Percentiles rank a stretch among this genome's conserved stretches.
Evolutionary conservation across 2,797 vertebrate genomes (phyloP).

Genomic region (Chaetodon trifasciatus): DNA sequence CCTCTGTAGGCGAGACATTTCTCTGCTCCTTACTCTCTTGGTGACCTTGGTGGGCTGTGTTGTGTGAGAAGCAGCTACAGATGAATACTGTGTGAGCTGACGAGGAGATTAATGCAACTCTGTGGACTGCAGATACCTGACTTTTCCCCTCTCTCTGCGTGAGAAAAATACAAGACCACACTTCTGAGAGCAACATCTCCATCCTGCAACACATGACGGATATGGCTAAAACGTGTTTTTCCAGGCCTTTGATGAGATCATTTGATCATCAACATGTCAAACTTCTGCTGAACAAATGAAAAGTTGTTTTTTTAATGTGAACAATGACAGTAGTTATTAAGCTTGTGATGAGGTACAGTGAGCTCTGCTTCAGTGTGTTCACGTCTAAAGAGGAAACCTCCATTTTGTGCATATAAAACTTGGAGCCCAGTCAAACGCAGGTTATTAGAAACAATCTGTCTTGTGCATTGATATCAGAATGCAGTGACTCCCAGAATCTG

Average conservation of each 20-base stretch:
- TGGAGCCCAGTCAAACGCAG: neutral
- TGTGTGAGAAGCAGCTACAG: slow-evolving; percentile 42
- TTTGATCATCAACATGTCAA: neutral
- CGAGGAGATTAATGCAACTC: slow-evolving; percentile 15
- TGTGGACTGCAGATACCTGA: slow-evolving; percentile 13
- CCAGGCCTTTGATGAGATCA: neutral
- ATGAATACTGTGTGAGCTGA: slow-evolving; percentile 24
- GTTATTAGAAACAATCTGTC: slow-evolving; percentile 52
- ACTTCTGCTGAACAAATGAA: neutral
- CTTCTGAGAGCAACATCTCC: slow-evolving; percentile 7
- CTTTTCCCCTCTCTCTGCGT: slow-evolving; percentile 10
- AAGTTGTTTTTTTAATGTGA: neutral
- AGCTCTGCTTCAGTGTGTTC: neutral
- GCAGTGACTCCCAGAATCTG: slow-evolving; percentile 14
- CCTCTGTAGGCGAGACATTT: slow-evolving; percentile 62
- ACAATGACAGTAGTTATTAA: neutral
- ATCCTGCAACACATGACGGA: neutral
- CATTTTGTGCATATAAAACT: neutral
- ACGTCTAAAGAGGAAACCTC: neutral
- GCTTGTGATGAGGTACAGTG: neutral
- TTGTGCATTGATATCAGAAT: slow-evolving; percentile 18
- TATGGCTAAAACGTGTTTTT: neutral
- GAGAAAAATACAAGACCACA: slow-evolving; percentile 22
- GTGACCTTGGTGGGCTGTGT: slow-evolving; percentile 59
- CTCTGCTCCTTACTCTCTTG: slow-evolving; percentile 33